These are phyloP conservation scores for Ceratosolen solmsi DNA, from an alignment of 1,140 invertebrate genomes.

Conservation along the genomic window DNA sequence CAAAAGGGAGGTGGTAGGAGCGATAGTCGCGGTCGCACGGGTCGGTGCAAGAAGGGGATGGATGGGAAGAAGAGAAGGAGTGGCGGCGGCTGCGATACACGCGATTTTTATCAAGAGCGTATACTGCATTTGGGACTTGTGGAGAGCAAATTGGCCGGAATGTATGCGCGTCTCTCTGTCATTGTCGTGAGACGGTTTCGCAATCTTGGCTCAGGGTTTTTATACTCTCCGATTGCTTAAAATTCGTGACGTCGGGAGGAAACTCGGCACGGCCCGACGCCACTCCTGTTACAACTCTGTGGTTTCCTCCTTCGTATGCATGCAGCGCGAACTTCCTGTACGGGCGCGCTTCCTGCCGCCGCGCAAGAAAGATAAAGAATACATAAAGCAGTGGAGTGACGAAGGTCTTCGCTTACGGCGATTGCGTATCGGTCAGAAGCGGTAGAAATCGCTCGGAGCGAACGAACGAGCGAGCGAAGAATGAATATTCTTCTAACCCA, in stretches of 20 bases:
- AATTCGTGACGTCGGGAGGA: constrained; percentile 3
- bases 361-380: not conserved
- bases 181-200: not conserved
- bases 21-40: no score
- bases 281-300: not conserved
- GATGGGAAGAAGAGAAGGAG: not conserved
- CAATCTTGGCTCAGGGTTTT: not conserved
- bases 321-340: not conserved
- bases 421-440: no score
- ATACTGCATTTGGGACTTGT: no score
- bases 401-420: not conserved
- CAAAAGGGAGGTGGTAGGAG: no score
- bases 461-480: not conserved
- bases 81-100: no score
- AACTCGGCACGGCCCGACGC: not conserved
- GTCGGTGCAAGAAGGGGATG: no score
- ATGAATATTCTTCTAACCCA: not conserved
- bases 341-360: not conserved
- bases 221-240: not conserved
- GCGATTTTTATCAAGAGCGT: not conserved
- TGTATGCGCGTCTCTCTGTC: not conserved
- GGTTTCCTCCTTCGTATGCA: not conserved
- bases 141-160: not conserved
- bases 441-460: no score
- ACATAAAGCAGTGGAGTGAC: not conserved